A percentile compares a stretch with the other conserved stretches of the same genome.
Evolutionary conservation across 2,888 invertebrate genomes (phyloP).

Genomic region (Cerceris rybyensis): DNA sequence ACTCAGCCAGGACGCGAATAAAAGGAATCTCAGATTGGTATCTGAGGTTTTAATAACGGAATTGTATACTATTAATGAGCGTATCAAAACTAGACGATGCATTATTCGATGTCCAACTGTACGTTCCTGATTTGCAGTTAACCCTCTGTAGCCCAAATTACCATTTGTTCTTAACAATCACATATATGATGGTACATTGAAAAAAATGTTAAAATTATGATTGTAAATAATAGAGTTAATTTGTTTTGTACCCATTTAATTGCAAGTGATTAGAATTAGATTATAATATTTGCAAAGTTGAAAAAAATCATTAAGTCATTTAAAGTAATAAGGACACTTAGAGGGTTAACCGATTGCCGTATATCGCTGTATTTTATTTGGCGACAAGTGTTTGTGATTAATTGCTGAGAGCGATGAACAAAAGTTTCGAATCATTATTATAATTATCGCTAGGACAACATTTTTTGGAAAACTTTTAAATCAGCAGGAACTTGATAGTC

Average conservation of each 20-base stretch:
- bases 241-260: no score
- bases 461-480: no score
- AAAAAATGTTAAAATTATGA: no score
- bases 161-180: not conserved
- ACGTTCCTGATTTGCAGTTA: constrained; percentile 52
- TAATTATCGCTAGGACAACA: no score
- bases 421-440: no score
- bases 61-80: constrained; percentile 50
- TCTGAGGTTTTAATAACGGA: constrained; percentile 40
- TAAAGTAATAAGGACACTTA: no score
- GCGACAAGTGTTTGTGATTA: not conserved
- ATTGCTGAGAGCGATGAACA: no score
- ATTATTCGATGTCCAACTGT: constrained; percentile 46
- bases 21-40: constrained; percentile 20
- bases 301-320: no score
- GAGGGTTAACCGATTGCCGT: constrained; percentile 34
- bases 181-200: no score
- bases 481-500: no score
- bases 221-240: no score
- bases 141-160: not conserved
- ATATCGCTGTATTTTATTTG: constrained; percentile 15
- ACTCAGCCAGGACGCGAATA: constrained; percentile 15
- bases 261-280: not conserved
- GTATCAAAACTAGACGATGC: constrained; percentile 45
- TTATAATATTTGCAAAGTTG: no score